Evolutionary conservation across 1,140 invertebrate genomes (phyloP).

Genomic region (Sweltsa coloradensis): DNA sequence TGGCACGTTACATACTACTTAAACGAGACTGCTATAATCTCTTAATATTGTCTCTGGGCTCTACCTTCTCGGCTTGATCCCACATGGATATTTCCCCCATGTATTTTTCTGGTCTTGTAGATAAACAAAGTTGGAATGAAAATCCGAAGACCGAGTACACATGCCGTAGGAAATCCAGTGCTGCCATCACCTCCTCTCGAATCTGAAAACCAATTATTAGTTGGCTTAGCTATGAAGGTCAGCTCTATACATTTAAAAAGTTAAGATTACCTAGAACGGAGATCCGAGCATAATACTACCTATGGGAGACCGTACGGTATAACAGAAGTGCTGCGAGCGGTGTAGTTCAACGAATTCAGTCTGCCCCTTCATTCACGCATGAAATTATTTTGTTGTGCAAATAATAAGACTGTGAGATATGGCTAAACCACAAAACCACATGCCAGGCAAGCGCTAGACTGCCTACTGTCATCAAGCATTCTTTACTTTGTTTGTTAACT

Average conservation of each 20-base stretch:
- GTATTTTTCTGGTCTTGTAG: conserved; percentile 92
- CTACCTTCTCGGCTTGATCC: conserved; percentile 78
- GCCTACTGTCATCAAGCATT: too few species aligned
- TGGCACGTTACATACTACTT: too few species aligned
- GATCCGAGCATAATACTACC: neutral
- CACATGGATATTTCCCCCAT: conserved; percentile 85
- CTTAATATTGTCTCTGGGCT: too few species aligned
- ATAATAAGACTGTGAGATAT: too few species aligned
- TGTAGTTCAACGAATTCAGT: too few species aligned
- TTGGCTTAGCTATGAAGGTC: neutral
- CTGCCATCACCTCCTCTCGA: conserved; percentile 67
- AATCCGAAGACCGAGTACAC: conserved; percentile 93
- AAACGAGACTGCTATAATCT: too few species aligned
- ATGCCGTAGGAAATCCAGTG: conserved; percentile 75
- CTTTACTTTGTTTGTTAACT: too few species aligned
- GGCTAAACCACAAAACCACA: too few species aligned
- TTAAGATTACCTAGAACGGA: neutral
- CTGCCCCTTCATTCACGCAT: too few species aligned
- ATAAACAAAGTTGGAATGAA: conserved; percentile 80
- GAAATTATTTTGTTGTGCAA: too few species aligned
- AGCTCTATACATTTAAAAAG: neutral
- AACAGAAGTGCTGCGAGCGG: too few species aligned
- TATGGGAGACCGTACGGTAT: neutral
- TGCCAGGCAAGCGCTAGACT: too few species aligned
- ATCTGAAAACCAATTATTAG: conserved; percentile 38